Evolutionary conservation across 2,797 vertebrate genomes (phyloP), one percentile per base, ranked within the genome.

Genomic region (Bufotes viridis): DNA sequence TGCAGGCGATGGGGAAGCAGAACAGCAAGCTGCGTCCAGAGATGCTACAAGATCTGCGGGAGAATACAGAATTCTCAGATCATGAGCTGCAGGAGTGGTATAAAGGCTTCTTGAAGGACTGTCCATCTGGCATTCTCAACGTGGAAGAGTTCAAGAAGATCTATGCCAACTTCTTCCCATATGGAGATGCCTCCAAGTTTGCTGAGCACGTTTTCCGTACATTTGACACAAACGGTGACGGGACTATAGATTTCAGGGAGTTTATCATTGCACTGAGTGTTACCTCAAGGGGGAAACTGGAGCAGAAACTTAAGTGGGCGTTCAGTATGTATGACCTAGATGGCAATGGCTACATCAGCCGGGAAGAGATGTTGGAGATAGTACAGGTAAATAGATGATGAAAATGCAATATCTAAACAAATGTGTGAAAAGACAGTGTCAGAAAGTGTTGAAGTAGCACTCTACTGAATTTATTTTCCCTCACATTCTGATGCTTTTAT

Each of bases 281-380:
- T 90, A 96, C 96, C 67, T 96, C 96, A 7, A 93, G 95, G 0
- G 96, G 96, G 10, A 95, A 95, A 85, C 93, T 96, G 92, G 95
- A 96, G 93, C 96, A 96, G 93, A 96, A 96, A 92, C 94, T 96
- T 87, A 95, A 95, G 94, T 96, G 96, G 96, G 96, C 96, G 78
- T 96, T 96, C 94, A 96, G 95, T 92, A 96, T 96, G 96, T 96
- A 96, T 0, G 96, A 96, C 94, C 91, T 96, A 90, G 96, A 96
- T 0, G 95, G 96, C 70, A 96, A 96, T 0, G 96, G 95, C 90
- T 96, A 96, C 93, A 96, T 96, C 95, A 96, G 96, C 87, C 92
- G 94, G 0, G 95, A 96, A 88, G 96, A 96, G 92, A 96, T 96
- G 96, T 94, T 96, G 90, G 96, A 96, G 91, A 96, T 96, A 0